Evolutionary conservation across 2,113 vertebrate genomes (phyloP).

Genomic region (Zingel zingel): DNA sequence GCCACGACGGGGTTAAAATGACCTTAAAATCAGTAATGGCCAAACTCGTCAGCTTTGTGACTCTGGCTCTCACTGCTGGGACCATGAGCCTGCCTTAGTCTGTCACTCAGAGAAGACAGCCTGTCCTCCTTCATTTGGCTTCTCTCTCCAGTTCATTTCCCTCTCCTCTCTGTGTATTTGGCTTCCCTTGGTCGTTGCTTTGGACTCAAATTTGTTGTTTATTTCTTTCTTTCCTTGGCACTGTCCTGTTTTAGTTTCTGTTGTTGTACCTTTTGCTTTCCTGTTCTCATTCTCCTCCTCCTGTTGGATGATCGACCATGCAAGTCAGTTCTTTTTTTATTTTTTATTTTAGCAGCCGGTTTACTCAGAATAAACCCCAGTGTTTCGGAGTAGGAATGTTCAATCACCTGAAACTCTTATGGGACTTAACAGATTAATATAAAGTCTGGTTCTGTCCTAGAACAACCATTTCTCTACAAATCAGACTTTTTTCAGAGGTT

Average conservation of each 20-base stretch:
- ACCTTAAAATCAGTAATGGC: conserved; percentile 22
- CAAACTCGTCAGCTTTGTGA: conserved; percentile 53
- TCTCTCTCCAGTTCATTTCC: conserved; percentile 85
- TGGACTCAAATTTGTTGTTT: conserved; percentile 23
- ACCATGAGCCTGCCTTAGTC: conserved; percentile 91
- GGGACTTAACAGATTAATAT: conserved; percentile 38
- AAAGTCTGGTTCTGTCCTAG: neutral
- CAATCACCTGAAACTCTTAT: conserved; percentile 35
- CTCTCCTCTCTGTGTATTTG: conserved; percentile 78
- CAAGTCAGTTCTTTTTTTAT: conserved; percentile 1
- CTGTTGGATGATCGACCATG: conserved; percentile 20
- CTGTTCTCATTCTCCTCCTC: conserved; percentile 5
- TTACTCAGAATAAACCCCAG: conserved; percentile 25
- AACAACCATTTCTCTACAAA: conserved; percentile 5
- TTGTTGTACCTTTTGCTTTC: neutral
- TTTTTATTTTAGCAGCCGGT: conserved; percentile 1
- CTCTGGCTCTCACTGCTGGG: conserved; percentile 85
- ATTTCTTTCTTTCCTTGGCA: neutral
- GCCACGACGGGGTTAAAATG: neutral
- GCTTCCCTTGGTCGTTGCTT: conserved; percentile 16
- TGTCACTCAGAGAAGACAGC: conserved; percentile 63
- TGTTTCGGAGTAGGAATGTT: conserved; percentile 51
- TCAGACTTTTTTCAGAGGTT: too few relatives aligned
- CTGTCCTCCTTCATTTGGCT: conserved; percentile 73
- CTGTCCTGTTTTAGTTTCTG: neutral